phyloP scores from a whole-genome alignment of 2,113 vertebrate species.

The Telmatochromis brichardi region DNA sequence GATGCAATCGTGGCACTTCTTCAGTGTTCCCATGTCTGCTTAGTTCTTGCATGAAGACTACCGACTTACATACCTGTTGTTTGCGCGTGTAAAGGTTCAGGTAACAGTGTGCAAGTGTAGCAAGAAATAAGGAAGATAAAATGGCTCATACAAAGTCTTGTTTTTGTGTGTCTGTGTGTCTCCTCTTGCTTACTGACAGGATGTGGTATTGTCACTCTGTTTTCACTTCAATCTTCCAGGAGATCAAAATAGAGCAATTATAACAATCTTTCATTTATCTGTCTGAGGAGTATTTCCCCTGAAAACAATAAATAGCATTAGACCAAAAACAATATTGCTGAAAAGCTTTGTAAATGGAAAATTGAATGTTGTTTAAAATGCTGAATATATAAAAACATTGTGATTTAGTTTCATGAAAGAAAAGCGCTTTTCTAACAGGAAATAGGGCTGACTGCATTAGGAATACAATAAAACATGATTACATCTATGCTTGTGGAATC shows the following conservation, averaged over 20 bases:
- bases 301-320: background rate
- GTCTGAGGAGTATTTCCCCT: background rate
- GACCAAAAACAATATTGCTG: background rate
- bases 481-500: background rate
- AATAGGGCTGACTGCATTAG: background rate
- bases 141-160: background rate
- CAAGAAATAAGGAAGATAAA: background rate
- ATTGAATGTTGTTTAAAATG: background rate
- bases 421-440: background rate
- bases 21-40: background rate
- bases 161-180: background rate
- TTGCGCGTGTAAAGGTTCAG: background rate
- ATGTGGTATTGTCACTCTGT: background rate
- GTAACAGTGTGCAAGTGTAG: background rate
- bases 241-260: background rate
- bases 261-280: background rate
- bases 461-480: background rate
- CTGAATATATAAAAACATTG: background rate
- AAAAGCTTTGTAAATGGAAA: background rate
- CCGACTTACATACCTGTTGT: background rate
- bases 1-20: background rate
- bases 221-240: background rate
- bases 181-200: background rate
- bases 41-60: background rate
- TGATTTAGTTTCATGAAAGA: background rate